Conservation (phyloP, 2,113 vertebrate genomes). For the Ophiodon elongatus region DNA sequence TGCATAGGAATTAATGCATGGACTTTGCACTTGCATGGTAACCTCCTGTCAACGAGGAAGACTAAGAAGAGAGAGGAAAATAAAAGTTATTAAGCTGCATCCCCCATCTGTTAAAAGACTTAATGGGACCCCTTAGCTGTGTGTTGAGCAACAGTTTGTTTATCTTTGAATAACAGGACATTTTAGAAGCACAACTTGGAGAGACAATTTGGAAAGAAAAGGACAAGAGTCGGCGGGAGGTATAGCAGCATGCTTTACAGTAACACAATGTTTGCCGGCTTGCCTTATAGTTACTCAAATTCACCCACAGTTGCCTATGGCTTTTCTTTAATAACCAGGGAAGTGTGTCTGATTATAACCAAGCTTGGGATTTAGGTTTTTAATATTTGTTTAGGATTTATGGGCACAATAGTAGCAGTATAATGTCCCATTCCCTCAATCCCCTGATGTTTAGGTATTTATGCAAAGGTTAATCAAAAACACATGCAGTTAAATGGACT, state of each 20-base stretch:
- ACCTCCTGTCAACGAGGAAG: conserved; percentile 14
- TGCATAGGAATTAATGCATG: conserved; percentile 5
- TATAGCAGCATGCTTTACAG: not conserved
- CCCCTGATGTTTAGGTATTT: conserved; percentile 8
- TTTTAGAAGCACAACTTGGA: conserved; percentile 40
- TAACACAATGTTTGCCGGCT: conserved; percentile 10
- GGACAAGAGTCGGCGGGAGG: conserved; percentile 3
- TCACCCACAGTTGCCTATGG: not conserved
- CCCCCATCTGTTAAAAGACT: conserved; percentile 55
- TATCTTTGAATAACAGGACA: conserved; percentile 54
- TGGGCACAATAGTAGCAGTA: not conserved
- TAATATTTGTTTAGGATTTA: conserved; percentile 15
- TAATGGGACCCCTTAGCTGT: conserved; percentile 1
- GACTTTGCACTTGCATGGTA: conserved; percentile 11
- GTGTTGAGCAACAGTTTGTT: conserved; percentile 49
- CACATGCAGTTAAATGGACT: conserved; percentile 11
- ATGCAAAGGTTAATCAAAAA: conserved; percentile 40
- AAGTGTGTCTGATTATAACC: conserved; percentile 33
- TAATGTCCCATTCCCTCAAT: not conserved
- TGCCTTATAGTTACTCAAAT: conserved; percentile 7
- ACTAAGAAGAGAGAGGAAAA: conserved; percentile 13
- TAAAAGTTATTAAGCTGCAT: conserved; percentile 31
- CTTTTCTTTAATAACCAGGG: conserved; percentile 22
- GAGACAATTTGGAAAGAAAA: conserved; percentile 1
- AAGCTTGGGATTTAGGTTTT: conserved; percentile 26